Conservation (phyloP, 2,113 vertebrate genomes). For the Megalops atlanticus region DNA sequence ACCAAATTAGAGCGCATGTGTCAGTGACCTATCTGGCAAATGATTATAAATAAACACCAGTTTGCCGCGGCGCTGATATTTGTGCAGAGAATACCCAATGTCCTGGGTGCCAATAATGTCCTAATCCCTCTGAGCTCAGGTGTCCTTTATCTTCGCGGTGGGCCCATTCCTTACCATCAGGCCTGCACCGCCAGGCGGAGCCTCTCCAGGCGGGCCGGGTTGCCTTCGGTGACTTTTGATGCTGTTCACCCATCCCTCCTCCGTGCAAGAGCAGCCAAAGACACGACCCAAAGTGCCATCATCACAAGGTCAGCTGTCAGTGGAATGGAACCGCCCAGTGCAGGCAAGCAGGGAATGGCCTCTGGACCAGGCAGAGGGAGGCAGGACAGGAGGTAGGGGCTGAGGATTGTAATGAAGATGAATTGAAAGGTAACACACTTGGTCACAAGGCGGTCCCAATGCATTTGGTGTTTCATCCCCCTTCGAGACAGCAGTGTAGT, state of each 20-base stretch:
- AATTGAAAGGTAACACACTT: background rate
- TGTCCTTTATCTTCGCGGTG: background rate
- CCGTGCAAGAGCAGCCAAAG: background rate
- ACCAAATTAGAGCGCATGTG: conserved; percentile 30
- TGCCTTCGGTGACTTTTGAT: background rate
- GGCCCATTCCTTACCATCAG: background rate
- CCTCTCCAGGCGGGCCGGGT: background rate
- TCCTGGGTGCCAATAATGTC: conserved; percentile 22
- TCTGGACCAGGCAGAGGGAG: background rate
- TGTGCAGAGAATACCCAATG: background rate
- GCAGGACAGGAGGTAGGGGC: background rate
- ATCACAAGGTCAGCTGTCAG: conserved; percentile 14
- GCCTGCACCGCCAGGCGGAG: background rate
- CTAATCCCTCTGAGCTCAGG: background rate
- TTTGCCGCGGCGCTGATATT: conserved; percentile 30
- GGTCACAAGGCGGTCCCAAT: background rate
- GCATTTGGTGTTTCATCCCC: background rate
- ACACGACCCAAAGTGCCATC: background rate
- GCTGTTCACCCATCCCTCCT: background rate
- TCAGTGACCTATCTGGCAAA: conserved; percentile 37
- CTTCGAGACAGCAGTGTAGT: background rate
- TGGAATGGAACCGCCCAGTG: background rate
- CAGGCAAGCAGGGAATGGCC: background rate
- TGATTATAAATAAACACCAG: conserved; percentile 44
- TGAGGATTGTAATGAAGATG: background rate